Evolutionary conservation across 1,140 invertebrate genomes (phyloP).

Genomic region (Cydia splendana): DNA sequence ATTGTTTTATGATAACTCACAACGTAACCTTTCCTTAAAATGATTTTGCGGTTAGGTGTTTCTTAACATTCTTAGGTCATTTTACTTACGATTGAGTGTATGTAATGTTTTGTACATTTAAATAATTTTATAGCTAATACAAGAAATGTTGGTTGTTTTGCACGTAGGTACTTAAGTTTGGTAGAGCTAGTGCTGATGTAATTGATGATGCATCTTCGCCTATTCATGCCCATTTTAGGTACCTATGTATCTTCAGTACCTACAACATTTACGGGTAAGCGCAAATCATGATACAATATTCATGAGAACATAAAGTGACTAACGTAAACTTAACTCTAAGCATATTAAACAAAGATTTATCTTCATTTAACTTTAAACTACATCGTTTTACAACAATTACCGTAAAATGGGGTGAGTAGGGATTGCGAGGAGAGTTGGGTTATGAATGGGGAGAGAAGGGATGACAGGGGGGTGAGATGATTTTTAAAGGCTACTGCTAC

Average conservation of each 20-base stretch:
- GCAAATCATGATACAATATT: background rate
- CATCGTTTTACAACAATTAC: too few relatives aligned
- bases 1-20: too few relatives aligned
- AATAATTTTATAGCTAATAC: background rate
- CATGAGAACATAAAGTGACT: background rate
- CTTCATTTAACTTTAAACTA: too few relatives aligned
- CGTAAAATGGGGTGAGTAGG: too few relatives aligned
- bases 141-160: background rate
- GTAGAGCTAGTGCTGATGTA: background rate
- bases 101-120: background rate
- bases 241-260: background rate
- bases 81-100: background rate
- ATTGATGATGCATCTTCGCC: conserved; percentile 1
- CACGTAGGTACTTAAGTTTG: background rate
- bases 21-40: background rate
- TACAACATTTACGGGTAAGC: background rate
- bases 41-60: background rate
- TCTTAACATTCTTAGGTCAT: conserved; percentile 1
- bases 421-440: too few relatives aligned
- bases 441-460: too few relatives aligned
- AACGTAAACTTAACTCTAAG: too few relatives aligned
- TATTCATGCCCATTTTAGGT: background rate
- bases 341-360: too few relatives aligned
- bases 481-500: too few relatives aligned
- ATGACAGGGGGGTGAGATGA: too few relatives aligned